Evolutionary conservation across 2,888 invertebrate species (phyloP).

Genomic region (Candidula unifasciata): DNA sequence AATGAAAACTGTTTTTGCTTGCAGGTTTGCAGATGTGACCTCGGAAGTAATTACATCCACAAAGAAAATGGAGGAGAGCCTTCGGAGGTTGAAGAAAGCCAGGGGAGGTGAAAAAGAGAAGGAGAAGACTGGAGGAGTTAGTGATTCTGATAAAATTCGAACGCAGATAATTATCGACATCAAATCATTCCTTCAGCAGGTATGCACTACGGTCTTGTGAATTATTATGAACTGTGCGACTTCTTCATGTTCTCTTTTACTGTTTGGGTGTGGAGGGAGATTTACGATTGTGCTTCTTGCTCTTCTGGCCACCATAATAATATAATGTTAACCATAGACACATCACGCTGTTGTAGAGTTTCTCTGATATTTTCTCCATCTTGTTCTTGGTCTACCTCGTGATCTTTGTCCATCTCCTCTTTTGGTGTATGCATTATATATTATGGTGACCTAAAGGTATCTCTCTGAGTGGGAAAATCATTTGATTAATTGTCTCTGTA

Average conservation of each 20-base stretch:
- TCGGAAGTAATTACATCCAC: constrained; percentile 94
- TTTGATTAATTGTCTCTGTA: too few relatives aligned
- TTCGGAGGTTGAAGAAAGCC: constrained; percentile 91
- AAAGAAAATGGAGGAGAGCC: constrained; percentile 95
- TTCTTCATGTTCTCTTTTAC: not conserved
- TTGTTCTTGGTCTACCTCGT: too few relatives aligned
- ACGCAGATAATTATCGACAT: constrained; percentile 93
- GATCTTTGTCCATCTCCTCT: too few relatives aligned
- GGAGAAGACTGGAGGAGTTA: constrained; percentile 81
- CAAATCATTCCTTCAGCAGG: constrained; percentile 84
- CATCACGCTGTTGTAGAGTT: too few relatives aligned
- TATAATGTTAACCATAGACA: too few relatives aligned
- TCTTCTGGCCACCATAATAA: too few relatives aligned
- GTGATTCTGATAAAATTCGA: constrained; percentile 96
- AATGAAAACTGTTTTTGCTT: not conserved
- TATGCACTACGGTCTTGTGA: constrained; percentile 61
- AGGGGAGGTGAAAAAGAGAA: constrained; percentile 81
- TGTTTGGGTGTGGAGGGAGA: too few relatives aligned
- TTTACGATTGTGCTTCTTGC: too few relatives aligned
- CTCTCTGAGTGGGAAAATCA: too few relatives aligned
- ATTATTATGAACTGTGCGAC: not conserved
- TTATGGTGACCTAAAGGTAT: too few relatives aligned
- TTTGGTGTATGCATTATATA: too few relatives aligned
- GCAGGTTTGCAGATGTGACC: constrained; percentile 81
- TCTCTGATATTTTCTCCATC: too few relatives aligned